Evolutionary conservation across 2,888 invertebrate species (phyloP).

Genomic region (Chironomus tentans): DNA sequence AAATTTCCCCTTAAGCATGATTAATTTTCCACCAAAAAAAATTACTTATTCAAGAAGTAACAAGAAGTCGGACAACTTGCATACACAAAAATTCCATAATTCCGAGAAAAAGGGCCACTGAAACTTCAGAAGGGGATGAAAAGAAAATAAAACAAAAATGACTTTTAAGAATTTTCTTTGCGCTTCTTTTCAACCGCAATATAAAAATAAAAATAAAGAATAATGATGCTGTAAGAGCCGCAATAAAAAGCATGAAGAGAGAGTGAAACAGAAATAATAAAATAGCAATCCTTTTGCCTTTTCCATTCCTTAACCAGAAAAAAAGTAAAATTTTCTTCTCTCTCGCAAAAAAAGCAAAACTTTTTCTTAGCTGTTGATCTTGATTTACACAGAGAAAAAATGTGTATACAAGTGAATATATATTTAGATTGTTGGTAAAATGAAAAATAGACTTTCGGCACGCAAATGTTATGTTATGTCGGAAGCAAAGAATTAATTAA

Average conservation of each 20-base stretch:
- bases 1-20: too few relatives aligned
- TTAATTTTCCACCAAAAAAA: too few relatives aligned
- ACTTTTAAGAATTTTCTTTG: too few relatives aligned
- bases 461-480: conserved; percentile 1
- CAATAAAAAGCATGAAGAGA: not conserved
- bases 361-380: not conserved
- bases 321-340: not conserved
- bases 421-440: conserved; percentile 1
- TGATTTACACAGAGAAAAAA: not conserved
- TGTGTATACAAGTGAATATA: not conserved
- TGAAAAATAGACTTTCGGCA: conserved; percentile 9
- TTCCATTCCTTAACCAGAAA: not conserved
- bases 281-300: too few relatives aligned
- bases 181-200: not conserved
- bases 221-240: not conserved
- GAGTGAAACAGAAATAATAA: too few relatives aligned
- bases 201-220: not conserved
- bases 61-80: too few relatives aligned
- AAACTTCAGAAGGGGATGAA: too few relatives aligned
- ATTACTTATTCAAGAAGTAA: too few relatives aligned
- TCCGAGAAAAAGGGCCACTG: too few relatives aligned
- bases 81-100: too few relatives aligned
- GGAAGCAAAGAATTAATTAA: conserved; percentile 14
- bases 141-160: too few relatives aligned
- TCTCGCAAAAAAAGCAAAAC: not conserved